These are phyloP conservation scores for Cantharis rustica DNA, from an alignment of 2,888 invertebrate genomes.

Conservation along the genomic window DNA sequence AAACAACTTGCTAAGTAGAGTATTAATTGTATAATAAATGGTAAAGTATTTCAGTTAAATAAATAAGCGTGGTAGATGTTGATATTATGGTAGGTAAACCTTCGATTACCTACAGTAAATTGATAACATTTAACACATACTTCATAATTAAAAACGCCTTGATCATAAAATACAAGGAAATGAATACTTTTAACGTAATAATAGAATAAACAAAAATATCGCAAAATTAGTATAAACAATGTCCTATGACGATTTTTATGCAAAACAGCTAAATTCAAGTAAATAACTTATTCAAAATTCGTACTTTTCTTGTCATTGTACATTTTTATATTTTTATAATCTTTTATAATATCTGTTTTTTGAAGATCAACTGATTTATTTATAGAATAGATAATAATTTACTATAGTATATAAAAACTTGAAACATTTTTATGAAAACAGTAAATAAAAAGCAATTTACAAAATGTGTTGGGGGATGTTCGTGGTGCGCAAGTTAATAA, in stretches of 20 bases:
- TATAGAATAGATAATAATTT: too few relatives aligned
- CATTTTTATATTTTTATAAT: too few relatives aligned
- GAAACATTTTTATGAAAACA: too few relatives aligned
- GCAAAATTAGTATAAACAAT: neutral
- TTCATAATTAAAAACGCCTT: neutral
- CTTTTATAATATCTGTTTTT: too few relatives aligned
- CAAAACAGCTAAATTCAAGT: neutral
- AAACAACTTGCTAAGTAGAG: neutral
- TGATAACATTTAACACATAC: neutral
- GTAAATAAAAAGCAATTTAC: too few relatives aligned
- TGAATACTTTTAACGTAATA: neutral
- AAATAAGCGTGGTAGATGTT: neutral
- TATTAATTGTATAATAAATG: neutral
- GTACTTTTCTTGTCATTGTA: too few relatives aligned
- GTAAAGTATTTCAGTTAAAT: neutral
- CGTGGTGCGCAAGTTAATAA: too few relatives aligned
- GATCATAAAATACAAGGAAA: neutral
- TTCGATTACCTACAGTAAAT: neutral
- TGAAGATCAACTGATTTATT: too few relatives aligned
- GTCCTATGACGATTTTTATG: neutral
- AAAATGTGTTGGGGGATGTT: too few relatives aligned
- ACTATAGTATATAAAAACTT: too few relatives aligned
- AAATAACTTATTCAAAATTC: too few relatives aligned
- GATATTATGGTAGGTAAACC: neutral
- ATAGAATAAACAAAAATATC: neutral